These are phyloP conservation scores for Bombus picipes DNA, from an alignment of 1,140 invertebrate genomes.

Conservation along the genomic window DNA sequence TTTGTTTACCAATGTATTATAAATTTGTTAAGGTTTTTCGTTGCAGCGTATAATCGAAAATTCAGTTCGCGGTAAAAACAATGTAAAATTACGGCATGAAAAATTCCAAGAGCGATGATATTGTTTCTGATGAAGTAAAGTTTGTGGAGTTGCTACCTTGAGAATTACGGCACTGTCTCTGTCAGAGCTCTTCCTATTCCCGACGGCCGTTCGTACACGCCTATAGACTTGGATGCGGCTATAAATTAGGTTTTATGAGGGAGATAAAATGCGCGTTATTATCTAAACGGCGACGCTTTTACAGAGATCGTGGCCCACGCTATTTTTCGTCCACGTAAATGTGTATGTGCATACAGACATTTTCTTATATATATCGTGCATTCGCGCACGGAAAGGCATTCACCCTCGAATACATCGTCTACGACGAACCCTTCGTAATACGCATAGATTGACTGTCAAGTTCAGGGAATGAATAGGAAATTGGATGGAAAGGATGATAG, in stretches of 20 bases:
- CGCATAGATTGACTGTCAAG: constrained; percentile 68
- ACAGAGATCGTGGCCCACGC: constrained; percentile 77
- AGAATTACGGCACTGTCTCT: constrained; percentile 62
- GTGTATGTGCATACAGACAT: background rate
- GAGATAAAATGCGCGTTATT: constrained; percentile 83
- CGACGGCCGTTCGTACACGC: constrained; percentile 66
- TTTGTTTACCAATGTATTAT: too few species aligned
- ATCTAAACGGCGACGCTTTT: constrained; percentile 82
- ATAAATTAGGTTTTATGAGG: constrained; percentile 83
- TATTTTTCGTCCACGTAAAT: constrained; percentile 67
- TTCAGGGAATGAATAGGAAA: constrained; percentile 69
- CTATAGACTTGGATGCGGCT: constrained; percentile 78
- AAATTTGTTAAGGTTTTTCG: too few species aligned
- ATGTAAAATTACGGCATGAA: too few species aligned
- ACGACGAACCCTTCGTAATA: constrained; percentile 62
- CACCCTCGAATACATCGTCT: constrained; percentile 62
- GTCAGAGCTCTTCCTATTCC: constrained; percentile 66
- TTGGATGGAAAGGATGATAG: constrained; percentile 62
- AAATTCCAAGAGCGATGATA: too few species aligned
- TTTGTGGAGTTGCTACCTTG: constrained; percentile 34
- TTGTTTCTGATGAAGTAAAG: background rate
- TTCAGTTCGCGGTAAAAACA: too few species aligned
- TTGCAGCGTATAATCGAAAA: too few species aligned
- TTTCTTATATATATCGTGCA: background rate
- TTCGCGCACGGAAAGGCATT: constrained; percentile 49